Evolutionary conservation across 1,140 invertebrate genomes (phyloP).

Genomic region (Planococcus citri): DNA sequence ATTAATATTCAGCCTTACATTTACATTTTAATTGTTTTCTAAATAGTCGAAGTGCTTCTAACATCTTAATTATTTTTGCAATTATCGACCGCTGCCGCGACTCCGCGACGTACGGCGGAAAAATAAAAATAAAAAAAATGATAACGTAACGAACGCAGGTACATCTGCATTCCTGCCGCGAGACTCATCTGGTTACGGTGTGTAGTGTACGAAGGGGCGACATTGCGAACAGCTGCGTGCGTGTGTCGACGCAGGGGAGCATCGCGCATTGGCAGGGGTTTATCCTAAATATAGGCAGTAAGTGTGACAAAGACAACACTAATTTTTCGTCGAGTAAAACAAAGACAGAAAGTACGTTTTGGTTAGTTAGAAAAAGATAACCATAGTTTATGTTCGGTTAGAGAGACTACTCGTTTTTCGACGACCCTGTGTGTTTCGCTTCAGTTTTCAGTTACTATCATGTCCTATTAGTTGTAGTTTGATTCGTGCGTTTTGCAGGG

Average conservation of each 20-base stretch:
- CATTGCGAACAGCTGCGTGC: constrained; percentile 5
- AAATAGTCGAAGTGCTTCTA: background rate
- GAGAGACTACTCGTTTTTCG: background rate
- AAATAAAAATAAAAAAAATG: background rate
- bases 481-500: background rate
- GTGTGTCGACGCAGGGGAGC: constrained; percentile 4
- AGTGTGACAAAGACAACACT: background rate
- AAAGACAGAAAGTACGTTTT: background rate
- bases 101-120: no score
- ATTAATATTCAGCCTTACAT: background rate
- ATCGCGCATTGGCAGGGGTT: constrained; percentile 5
- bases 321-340: background rate
- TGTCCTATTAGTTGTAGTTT: background rate
- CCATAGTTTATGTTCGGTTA: constrained; percentile 3
- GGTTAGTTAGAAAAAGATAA: constrained; percentile 4
- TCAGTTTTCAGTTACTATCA: background rate
- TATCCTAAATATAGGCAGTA: constrained; percentile 2
- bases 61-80: constrained; percentile 4
- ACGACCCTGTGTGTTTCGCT: background rate
- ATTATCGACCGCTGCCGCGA: background rate
- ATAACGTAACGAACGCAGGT: no score
- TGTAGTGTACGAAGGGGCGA: background rate
- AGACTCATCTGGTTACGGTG: background rate
- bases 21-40: constrained; percentile 1
- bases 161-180: background rate